A percentile compares a stretch with the other conserved stretches of the same genome.
phyloP scores from a whole-genome alignment of 2,888 invertebrate genomes.

The Xanthorhoe spadicearia region DNA sequence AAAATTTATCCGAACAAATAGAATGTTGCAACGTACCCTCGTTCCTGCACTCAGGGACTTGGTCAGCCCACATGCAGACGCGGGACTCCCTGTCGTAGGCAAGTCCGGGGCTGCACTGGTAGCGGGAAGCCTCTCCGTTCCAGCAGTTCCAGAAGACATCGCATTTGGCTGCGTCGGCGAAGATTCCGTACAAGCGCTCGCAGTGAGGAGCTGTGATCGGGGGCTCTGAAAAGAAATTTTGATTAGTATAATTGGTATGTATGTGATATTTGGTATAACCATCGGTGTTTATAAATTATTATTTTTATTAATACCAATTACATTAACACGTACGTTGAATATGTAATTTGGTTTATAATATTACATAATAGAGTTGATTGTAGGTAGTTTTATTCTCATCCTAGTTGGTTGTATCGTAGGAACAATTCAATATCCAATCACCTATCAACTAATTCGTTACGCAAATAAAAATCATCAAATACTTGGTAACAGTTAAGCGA shows the following conservation, averaged over 20 bases:
- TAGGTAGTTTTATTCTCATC: too few species aligned
- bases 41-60: slow-evolving; percentile 95
- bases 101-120: slow-evolving; percentile 97
- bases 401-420: too few species aligned
- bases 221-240: slow-evolving; percentile 86
- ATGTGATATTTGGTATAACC: neutral
- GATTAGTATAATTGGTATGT: neutral
- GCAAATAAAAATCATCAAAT: slow-evolving; percentile 7
- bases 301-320: too few species aligned
- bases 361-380: too few species aligned
- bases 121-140: slow-evolving; percentile 97
- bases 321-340: too few species aligned
- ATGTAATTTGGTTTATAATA: too few species aligned
- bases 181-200: slow-evolving; percentile 94
- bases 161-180: slow-evolving; percentile 94
- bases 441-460: neutral
- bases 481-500: slow-evolving; percentile 50
- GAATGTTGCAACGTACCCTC: slow-evolving; percentile 86
- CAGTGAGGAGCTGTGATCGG: slow-evolving; percentile 94
- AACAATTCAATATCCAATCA: neutral
- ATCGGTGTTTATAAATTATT: too few species aligned
- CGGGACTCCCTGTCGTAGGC: slow-evolving; percentile 97
- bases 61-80: slow-evolving; percentile 98
- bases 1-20: neutral
- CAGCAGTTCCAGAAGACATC: slow-evolving; percentile 99